phyloP scores from a whole-genome alignment of 2,888 invertebrate genomes.

The Drosophila setosimentum region DNA sequence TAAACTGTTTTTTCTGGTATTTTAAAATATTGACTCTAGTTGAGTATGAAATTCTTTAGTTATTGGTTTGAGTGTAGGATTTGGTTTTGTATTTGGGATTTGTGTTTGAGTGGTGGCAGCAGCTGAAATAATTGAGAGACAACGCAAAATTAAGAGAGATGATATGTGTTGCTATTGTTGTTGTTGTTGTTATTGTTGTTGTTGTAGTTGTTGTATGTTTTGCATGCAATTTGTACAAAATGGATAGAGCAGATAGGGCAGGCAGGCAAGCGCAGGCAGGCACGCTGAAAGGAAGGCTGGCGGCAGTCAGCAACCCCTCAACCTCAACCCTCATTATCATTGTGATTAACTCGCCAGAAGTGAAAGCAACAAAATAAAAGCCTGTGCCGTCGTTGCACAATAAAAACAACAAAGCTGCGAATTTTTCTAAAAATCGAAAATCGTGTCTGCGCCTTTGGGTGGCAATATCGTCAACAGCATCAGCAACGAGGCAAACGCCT shows the following conservation, averaged over 20 bases:
- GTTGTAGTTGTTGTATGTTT: constrained; percentile 26
- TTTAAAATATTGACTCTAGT: neutral
- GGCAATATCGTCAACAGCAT: constrained; percentile 77
- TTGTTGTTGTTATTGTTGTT: constrained; percentile 37
- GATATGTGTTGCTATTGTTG: constrained; percentile 45
- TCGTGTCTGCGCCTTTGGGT: constrained; percentile 61
- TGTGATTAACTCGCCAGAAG: constrained; percentile 81
- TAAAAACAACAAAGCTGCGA: constrained; percentile 56
- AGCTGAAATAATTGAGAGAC: constrained; percentile 84
- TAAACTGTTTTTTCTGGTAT: neutral
- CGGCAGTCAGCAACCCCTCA: constrained; percentile 47
- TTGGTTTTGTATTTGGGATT: constrained; percentile 35
- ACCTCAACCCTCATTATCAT: constrained; percentile 75
- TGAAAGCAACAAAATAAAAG: constrained; percentile 68
- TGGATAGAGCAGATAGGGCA: constrained; percentile 18
- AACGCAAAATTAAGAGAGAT: constrained; percentile 74
- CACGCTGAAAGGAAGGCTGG: neutral
- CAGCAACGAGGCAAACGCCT: constrained; percentile 81
- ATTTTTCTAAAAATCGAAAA: constrained; percentile 35
- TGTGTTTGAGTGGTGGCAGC: constrained; percentile 50
- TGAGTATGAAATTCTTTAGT: neutral
- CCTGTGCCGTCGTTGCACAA: constrained; percentile 42
- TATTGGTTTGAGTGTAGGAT: constrained; percentile 6
- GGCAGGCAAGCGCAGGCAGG: neutral
- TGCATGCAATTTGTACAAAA: constrained; percentile 61